These are phyloP conservation scores for Callinectes sapidus DNA, from an alignment of 2,888 invertebrate species.

Conservation along the genomic window DNA sequence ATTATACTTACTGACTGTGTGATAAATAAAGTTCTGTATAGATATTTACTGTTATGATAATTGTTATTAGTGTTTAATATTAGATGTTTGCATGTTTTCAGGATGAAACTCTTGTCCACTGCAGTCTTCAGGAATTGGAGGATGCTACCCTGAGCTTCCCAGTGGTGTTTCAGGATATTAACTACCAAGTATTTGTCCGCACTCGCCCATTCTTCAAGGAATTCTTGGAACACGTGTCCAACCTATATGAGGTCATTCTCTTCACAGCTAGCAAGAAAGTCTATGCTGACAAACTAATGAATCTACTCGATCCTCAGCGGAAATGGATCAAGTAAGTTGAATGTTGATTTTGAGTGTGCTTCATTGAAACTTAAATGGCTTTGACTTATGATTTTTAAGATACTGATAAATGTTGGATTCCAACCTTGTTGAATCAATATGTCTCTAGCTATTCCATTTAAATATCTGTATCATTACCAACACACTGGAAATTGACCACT, in stretches of 20 bases:
- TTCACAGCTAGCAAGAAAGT: conserved; percentile 97
- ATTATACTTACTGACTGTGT: background rate
- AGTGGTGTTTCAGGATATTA: conserved; percentile 91
- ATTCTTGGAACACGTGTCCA: conserved; percentile 91
- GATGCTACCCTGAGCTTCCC: conserved; percentile 96
- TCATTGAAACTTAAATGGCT: background rate
- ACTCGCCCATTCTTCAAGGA: conserved; percentile 93
- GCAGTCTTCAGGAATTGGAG: conserved; percentile 91
- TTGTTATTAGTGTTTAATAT: background rate
- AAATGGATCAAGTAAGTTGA: conserved; percentile 87
- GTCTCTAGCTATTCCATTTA: too few species aligned
- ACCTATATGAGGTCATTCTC: conserved; percentile 92
- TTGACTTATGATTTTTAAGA: background rate
- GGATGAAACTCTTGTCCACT: conserved; percentile 97
- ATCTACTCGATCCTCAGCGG: conserved; percentile 91
- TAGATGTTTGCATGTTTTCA: conserved; percentile 75
- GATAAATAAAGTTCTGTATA: background rate
- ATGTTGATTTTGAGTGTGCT: background rate
- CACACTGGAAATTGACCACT: too few species aligned
- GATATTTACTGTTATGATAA: background rate
- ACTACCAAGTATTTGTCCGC: conserved; percentile 89
- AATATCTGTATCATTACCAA: too few species aligned
- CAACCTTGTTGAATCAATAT: too few species aligned
- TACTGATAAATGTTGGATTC: too few species aligned
- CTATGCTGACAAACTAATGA: conserved; percentile 94